Conservation (phyloP, 1,140 invertebrate species). For the Ganaspis sp. region DNA sequence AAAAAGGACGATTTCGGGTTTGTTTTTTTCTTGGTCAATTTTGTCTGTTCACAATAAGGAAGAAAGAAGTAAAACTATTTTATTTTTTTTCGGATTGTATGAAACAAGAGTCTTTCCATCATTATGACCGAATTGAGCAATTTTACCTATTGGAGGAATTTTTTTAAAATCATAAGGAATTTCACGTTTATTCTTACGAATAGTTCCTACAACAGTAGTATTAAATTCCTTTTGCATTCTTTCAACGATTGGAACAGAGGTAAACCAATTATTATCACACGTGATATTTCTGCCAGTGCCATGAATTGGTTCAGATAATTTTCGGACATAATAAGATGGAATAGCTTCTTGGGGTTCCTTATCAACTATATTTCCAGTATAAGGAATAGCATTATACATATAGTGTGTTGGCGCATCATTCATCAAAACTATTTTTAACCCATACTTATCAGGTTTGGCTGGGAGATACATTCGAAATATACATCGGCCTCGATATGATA, state of each 20-base stretch:
- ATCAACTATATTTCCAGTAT: constrained; percentile 45
- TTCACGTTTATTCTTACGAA: constrained; percentile 71
- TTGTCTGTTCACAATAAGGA: constrained; percentile 52
- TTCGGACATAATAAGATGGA: constrained; percentile 39
- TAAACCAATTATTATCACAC: constrained; percentile 71
- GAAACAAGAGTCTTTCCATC: constrained; percentile 63
- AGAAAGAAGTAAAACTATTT: constrained; percentile 65
- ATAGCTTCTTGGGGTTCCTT: constrained; percentile 26
- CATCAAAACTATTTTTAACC: constrained; percentile 65
- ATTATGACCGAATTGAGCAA: constrained; percentile 54
- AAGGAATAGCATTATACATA: constrained; percentile 58
- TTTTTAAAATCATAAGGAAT: constrained; percentile 60
- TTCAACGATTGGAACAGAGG: constrained; percentile 62
- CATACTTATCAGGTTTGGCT: constrained; percentile 61
- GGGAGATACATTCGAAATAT: constrained; percentile 70
- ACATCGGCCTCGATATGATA: constrained; percentile 68
- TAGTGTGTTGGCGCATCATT: constrained; percentile 53
- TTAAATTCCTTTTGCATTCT: constrained; percentile 53
- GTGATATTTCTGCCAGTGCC: constrained; percentile 60
- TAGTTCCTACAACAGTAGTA: constrained; percentile 69
- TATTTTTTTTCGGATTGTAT: constrained; percentile 59
- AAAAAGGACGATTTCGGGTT: constrained; percentile 66
- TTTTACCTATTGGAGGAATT: background rate
- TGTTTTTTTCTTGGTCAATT: constrained; percentile 49
- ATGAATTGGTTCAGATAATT: constrained; percentile 51